Conservation (phyloP, 2,797 vertebrate species). For the Cacajao melanocephalus region DNA sequence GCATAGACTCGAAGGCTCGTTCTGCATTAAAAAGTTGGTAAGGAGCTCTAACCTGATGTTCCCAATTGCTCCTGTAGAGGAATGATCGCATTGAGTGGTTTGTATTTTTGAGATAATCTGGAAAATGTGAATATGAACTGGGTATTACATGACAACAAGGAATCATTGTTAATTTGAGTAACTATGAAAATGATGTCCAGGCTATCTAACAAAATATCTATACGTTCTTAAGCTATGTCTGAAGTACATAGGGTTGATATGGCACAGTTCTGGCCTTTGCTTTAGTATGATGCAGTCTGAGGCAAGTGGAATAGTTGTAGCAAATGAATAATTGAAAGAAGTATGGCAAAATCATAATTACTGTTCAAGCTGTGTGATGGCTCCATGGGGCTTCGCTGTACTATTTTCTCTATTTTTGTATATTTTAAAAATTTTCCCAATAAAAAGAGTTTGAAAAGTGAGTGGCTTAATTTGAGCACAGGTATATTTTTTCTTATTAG, state of each 20-base stretch:
- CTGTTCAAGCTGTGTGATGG: background rate
- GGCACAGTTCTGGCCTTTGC: background rate
- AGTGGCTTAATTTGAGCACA: constrained; percentile 2
- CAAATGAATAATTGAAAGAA: background rate
- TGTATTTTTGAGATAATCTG: background rate
- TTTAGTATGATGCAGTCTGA: background rate
- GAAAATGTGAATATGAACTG: background rate
- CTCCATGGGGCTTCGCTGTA: background rate
- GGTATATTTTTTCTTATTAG: background rate
- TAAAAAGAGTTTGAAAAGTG: background rate
- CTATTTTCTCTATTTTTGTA: background rate
- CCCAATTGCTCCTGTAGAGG: background rate
- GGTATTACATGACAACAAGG: background rate
- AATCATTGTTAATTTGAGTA: constrained; percentile 1
- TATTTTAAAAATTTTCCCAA: constrained; percentile 7
- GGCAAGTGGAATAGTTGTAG: background rate
- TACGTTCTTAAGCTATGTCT: background rate
- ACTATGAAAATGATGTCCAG: background rate
- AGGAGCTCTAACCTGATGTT: background rate
- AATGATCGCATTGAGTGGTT: background rate
- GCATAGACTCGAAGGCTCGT: background rate
- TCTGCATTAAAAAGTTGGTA: background rate
- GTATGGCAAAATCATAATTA: background rate
- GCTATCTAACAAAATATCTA: constrained; percentile 28
- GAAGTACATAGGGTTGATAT: background rate